Evolutionary conservation across 1,140 invertebrate genomes (phyloP).

Genomic region (Lepidotrigona ventralis): DNA sequence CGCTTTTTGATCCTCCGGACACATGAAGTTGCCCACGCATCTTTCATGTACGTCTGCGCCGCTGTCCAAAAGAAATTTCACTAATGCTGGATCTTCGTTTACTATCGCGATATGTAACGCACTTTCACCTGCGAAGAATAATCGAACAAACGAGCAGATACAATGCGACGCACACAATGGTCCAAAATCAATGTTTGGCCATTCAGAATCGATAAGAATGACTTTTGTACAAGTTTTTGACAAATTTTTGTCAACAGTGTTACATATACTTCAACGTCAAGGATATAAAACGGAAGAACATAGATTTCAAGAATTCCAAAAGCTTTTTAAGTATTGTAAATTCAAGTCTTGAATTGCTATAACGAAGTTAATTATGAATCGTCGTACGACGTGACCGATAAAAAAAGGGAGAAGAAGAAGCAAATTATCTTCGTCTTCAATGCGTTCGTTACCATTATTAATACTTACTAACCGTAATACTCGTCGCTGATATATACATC

Average conservation of each 20-base stretch:
- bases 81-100: conserved; percentile 98
- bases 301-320: too few species aligned
- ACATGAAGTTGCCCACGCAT: conserved; percentile 97
- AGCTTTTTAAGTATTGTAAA: too few species aligned
- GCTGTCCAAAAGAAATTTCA: conserved; percentile 95
- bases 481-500: conserved; percentile 98
- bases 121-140: conserved; percentile 12
- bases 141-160: background rate
- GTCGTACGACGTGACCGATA: too few species aligned
- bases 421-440: background rate
- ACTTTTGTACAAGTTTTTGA: too few species aligned
- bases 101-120: conserved; percentile 96
- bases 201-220: too few species aligned
- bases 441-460: conserved; percentile 12
- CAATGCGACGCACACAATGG: background rate
- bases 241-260: too few species aligned
- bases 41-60: conserved; percentile 95
- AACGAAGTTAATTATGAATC: too few species aligned
- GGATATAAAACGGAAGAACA: too few species aligned
- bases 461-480: conserved; percentile 90
- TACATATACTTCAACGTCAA: too few species aligned
- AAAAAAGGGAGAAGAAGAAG: background rate
- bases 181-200: too few species aligned
- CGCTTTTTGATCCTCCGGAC: conserved; percentile 97
- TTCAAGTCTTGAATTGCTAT: too few species aligned